Base-by-base conservation (phyloP, 2,113 vertebrate species). In the Albula goreensis region DNA sequence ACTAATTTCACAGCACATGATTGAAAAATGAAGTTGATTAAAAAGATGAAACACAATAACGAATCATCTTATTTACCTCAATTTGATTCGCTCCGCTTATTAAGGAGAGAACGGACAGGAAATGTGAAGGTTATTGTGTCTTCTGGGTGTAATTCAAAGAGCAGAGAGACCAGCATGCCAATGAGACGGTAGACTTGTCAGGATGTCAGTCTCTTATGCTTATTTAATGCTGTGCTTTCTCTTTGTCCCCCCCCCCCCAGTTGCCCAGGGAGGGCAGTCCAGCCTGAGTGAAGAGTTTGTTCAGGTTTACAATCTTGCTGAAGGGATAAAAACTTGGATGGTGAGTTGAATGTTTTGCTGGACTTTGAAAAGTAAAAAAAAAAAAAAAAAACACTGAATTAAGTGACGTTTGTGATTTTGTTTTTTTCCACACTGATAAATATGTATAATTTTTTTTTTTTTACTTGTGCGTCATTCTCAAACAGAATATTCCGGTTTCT, bases 251-350 rank as follows among this genome's bases (percentile, higher is more conserved):
- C 80, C 49, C 87, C 25, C 92, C 91, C 93, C 90, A 98, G 98
- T 99, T 91, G 91, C 93, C 89, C 97, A 96, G 83, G 96, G 95
- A 80, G 96, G 97, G 88, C 96, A 95, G 89, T 90, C 92, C 6
- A 89, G 93, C 89, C 92, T 98, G 82, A 94, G 91, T 82, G 97
- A 99, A 74, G 97, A 99, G 25, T 97, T 99, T 89, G 92, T 96
- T 57, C 97, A 99, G 90, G 96, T 97, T 0, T 99, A 97, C 90
- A 89, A 94, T 12, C 90, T 99, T 89, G 97, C 98, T 25, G 98
- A 99, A 92, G 94, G 97, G 82, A 98, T 99, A 94, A 96, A 97
- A 93, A 98, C 97, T 84, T 99, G 98, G 98, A 99, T 99, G 97
- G 98, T 99, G 94, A 96, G 97, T 90, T 83, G 89, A 19, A n/a